Conservation (phyloP, 1,140 invertebrate species). For the Ips typographus region DNA sequence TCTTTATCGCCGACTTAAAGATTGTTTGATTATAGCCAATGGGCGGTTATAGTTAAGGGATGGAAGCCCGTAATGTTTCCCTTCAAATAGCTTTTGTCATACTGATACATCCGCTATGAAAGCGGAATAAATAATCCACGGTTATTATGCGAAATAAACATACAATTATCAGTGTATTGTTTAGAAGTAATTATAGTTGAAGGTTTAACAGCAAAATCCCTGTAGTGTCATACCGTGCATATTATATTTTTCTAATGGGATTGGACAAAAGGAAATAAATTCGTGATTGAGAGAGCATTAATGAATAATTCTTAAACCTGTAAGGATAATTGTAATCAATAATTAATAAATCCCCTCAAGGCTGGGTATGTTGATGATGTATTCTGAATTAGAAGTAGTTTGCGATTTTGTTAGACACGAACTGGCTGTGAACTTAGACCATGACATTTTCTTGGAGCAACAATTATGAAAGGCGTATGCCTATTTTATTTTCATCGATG, state of each 20-base stretch:
- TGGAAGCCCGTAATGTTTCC: too few species aligned
- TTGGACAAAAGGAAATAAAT: constrained; percentile 22
- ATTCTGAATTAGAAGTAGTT: constrained; percentile 31
- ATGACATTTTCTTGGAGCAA: constrained; percentile 35
- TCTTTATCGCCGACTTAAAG: too few species aligned
- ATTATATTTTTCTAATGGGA: constrained; percentile 21
- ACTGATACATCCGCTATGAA: too few species aligned
- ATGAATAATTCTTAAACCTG: constrained; percentile 26
- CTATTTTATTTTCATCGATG: constrained; percentile 32
- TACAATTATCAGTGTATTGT: constrained; percentile 1
- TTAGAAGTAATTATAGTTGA: constrained; percentile 4
- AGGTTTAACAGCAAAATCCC: constrained; percentile 20
- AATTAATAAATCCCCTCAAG: constrained; percentile 34
- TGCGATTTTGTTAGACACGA: constrained; percentile 28
- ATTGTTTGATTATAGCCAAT: too few species aligned
- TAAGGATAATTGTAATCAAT: constrained; percentile 29
- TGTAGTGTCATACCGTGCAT: constrained; percentile 26
- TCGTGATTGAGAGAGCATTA: constrained; percentile 24
- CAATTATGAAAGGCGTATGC: constrained; percentile 36
- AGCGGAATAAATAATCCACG: too few species aligned
- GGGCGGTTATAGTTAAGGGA: too few species aligned
- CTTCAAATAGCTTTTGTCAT: too few species aligned
- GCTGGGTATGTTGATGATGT: constrained; percentile 22
- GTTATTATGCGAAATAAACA: background rate
- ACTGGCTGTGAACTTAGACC: constrained; percentile 31